Percentiles rank a stretch among this genome's conserved stretches.
Conservation (phyloP, 2,888 invertebrate genomes). For the Hydropsyche betteni region DNA sequence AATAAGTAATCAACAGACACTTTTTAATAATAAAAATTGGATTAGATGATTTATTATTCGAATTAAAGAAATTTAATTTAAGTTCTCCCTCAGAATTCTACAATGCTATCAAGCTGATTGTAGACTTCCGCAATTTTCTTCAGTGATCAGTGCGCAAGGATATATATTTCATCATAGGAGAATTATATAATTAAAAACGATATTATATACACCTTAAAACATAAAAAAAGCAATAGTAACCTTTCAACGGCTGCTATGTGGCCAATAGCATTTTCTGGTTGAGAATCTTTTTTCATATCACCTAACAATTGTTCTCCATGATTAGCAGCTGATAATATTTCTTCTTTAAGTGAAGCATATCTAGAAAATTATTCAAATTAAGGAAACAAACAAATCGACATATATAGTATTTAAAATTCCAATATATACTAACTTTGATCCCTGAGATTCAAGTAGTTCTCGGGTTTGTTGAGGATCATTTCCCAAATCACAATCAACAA, state of each 20-base stretch:
- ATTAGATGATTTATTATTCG: background rate
- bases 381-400: constrained; percentile 33
- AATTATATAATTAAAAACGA: constrained; percentile 30
- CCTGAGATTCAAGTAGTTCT: constrained; percentile 85
- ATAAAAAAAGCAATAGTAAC: constrained; percentile 59
- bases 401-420: background rate
- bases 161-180: constrained; percentile 44
- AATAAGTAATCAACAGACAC: background rate
- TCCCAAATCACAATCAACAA: constrained; percentile 92
- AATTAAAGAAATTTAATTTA: background rate
- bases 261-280: constrained; percentile 76
- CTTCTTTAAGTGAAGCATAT: constrained; percentile 80
- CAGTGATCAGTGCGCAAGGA: constrained; percentile 51
- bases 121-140: constrained; percentile 41
- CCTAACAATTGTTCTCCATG: constrained; percentile 89
- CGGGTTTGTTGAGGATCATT: constrained; percentile 93
- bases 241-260: constrained; percentile 94
- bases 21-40: background rate
- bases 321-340: constrained; percentile 84
- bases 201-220: background rate
- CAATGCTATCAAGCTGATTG: constrained; percentile 36
- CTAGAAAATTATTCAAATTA: constrained; percentile 58
- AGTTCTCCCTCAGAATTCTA: constrained; percentile 41
- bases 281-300: constrained; percentile 75
- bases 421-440: constrained; percentile 66